These are phyloP conservation scores for Zaprionus ghesquierei DNA, from an alignment of 1,140 invertebrate species.

Conservation along the genomic window DNA sequence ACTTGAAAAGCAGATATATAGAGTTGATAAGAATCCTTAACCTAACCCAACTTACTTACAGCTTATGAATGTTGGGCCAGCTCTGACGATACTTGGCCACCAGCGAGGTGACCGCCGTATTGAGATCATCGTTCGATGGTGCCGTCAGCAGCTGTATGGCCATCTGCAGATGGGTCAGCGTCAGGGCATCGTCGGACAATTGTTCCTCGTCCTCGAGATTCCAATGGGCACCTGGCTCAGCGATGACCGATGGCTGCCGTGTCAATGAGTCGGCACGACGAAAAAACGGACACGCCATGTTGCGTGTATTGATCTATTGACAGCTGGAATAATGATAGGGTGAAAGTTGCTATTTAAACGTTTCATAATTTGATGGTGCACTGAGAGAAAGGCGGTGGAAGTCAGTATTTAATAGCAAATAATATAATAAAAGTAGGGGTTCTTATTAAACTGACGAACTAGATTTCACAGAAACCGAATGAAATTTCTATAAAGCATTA, in stretches of 20 bases:
- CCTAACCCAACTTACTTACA: conserved; percentile 50
- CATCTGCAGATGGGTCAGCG: conserved; percentile 84
- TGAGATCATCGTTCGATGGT: conserved; percentile 83
- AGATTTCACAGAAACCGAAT: neutral
- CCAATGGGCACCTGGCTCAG: conserved; percentile 70
- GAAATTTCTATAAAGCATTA: too few relatives aligned
- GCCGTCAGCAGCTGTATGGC: conserved; percentile 85
- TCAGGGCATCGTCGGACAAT: conserved; percentile 74
- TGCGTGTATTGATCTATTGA: conserved; percentile 45
- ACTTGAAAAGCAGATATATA: conserved; percentile 21
- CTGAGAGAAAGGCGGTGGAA: neutral
- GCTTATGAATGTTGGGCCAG: conserved; percentile 78
- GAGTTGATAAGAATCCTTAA: neutral
- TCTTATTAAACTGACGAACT: neutral
- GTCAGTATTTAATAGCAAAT: too few relatives aligned
- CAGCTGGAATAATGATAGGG: conserved; percentile 11
- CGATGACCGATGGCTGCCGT: conserved; percentile 78
- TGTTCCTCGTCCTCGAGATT: conserved; percentile 76
- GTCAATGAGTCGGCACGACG: conserved; percentile 70
- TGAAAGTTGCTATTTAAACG: neutral
- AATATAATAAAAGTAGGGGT: too few relatives aligned
- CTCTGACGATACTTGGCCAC: conserved; percentile 76
- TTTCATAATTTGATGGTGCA: conserved; percentile 5
- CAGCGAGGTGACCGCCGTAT: conserved; percentile 74
- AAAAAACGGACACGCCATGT: conserved; percentile 82